Conservation (phyloP, 2,797 vertebrate genomes). For the Euthynnus affinis region DNA sequence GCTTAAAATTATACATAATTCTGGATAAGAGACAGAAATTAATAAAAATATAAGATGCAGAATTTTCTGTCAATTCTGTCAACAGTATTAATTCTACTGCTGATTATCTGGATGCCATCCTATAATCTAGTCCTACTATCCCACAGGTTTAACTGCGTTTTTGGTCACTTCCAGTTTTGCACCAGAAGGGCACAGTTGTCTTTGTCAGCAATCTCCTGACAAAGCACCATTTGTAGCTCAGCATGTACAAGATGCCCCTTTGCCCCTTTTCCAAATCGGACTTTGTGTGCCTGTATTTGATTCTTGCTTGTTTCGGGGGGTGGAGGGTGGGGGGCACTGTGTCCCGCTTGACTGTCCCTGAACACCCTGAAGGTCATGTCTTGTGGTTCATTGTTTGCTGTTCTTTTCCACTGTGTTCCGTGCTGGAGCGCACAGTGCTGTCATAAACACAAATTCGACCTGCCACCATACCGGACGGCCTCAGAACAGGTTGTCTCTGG, state of each 20-base stretch:
- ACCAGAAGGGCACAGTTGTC: slow-evolving; percentile 63
- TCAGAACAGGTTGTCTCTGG: slow-evolving; percentile 56
- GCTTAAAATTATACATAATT: neutral
- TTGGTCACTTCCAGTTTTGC: slow-evolving; percentile 49
- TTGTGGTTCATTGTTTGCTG: slow-evolving; percentile 56
- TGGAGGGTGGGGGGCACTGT: neutral
- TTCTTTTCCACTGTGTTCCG: slow-evolving; percentile 51
- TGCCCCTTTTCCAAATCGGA: slow-evolving; percentile 50
- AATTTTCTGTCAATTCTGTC: neutral
- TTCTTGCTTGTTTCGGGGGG: slow-evolving; percentile 4
- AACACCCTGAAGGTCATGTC: slow-evolving; percentile 69
- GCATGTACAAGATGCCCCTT: slow-evolving; percentile 63
- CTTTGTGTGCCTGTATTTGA: slow-evolving; percentile 41
- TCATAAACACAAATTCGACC: slow-evolving; percentile 66
- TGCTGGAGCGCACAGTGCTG: slow-evolving; percentile 30
- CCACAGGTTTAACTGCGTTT: slow-evolving; percentile 26
- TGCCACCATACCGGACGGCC: neutral
- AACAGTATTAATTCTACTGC: neutral
- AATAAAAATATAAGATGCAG: neutral
- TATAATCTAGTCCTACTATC: neutral
- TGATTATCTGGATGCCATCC: neutral
- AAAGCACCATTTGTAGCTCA: slow-evolving; percentile 74
- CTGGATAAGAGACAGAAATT: neutral
- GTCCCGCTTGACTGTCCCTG: slow-evolving; percentile 16
- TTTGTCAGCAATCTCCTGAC: slow-evolving; percentile 68